phyloP scores from a whole-genome alignment of 2,113 vertebrate genomes.

The Coracopsis vasa region DNA sequence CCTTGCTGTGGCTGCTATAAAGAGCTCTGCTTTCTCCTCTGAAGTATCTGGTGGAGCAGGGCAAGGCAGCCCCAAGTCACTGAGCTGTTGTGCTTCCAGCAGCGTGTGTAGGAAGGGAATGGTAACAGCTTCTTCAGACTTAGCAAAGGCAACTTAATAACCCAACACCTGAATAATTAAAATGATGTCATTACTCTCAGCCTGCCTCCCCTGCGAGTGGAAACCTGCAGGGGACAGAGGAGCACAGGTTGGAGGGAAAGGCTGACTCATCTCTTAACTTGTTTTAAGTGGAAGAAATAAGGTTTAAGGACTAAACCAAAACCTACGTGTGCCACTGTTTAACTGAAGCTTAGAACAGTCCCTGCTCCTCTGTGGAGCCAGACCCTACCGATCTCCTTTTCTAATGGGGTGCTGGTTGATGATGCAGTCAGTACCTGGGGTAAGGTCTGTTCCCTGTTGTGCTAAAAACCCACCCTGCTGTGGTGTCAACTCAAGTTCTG shows the following conservation, averaged over 20 bases:
- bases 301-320: not conserved
- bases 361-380: not conserved
- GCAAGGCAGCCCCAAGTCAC: not conserved
- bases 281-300: not conserved
- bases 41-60: not conserved
- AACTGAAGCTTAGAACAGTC: not conserved
- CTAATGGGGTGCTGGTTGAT: rapidly evolving
- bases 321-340: not conserved
- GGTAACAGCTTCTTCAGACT: not conserved
- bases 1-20: not conserved
- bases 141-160: not conserved
- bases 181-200: not conserved
- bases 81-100: not conserved
- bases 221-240: not conserved
- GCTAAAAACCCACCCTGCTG: not conserved
- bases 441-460: not conserved
- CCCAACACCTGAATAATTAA: not conserved
- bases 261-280: not conserved
- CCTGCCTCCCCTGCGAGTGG: not conserved
- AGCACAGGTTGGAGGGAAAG: not conserved
- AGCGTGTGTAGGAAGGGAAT: not conserved
- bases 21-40: not conserved
- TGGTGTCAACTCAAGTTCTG: not conserved
- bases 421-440: not conserved
- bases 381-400: not conserved